phyloP scores from a whole-genome alignment of 2,888 invertebrate species.

The Cephus runcator region DNA sequence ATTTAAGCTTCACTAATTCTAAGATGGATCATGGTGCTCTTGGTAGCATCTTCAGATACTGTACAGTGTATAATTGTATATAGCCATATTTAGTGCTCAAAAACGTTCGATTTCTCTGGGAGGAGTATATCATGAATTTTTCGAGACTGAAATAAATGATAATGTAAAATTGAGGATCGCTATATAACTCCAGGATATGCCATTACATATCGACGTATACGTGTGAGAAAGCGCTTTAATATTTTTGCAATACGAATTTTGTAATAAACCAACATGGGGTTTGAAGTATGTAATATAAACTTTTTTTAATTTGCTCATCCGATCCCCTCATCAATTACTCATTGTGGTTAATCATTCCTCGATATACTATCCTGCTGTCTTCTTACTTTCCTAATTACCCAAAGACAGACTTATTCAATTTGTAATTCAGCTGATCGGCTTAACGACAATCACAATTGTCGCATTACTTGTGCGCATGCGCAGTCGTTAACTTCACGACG shows the following conservation, averaged over 20 bases:
- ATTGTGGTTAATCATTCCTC: background rate
- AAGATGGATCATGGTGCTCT: background rate
- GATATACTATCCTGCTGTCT: background rate
- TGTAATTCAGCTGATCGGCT: background rate
- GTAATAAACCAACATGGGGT: slow-evolving; percentile 20
- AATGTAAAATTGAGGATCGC: background rate
- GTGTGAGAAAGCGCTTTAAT: slow-evolving; percentile 38
- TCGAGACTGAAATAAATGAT: background rate
- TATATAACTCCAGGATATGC: background rate
- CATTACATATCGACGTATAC: slow-evolving; percentile 17
- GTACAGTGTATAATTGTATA: slow-evolving; percentile 46
- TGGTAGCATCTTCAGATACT: slow-evolving; percentile 1
- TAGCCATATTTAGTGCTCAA: slow-evolving; percentile 10
- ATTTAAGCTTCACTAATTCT: slow-evolving; percentile 24
- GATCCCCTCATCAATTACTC: background rate
- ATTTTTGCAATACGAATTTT: slow-evolving; percentile 52
- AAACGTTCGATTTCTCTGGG: background rate
- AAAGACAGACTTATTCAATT: background rate
- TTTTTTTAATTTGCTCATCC: background rate
- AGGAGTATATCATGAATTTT: background rate
- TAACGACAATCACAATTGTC: background rate
- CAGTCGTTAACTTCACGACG: background rate
- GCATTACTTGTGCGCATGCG: background rate
- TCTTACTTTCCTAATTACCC: background rate
- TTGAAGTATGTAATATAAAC: background rate